These are phyloP conservation scores for Erebia palarica DNA, from an alignment of 2,888 invertebrate genomes.

Conservation along the genomic window DNA sequence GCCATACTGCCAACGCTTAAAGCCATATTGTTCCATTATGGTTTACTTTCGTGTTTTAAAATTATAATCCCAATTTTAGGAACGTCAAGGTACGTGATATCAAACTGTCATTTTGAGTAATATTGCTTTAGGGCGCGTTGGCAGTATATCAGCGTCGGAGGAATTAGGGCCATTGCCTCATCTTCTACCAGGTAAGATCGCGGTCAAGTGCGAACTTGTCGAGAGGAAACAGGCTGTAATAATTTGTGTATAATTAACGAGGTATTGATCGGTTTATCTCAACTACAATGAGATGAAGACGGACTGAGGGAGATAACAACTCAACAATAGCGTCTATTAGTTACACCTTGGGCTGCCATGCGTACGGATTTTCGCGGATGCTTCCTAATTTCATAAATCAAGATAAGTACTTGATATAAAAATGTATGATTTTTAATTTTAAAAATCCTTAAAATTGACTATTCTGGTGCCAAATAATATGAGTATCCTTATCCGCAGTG, in stretches of 20 bases:
- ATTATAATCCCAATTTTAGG: no score
- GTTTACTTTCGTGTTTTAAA: no score
- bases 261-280: conserved; percentile 39
- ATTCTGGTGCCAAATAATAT: no score
- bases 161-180: neutral
- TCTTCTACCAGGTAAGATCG: conserved; percentile 13
- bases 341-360: conserved; percentile 45
- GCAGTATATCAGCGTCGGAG: no score
- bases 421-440: no score
- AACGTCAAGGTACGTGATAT: no score
- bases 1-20: no score
- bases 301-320: conserved; percentile 53
- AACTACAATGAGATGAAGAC: conserved; percentile 51
- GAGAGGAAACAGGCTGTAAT: conserved; percentile 1
- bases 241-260: conserved; percentile 37
- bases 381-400: neutral
- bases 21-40: no score
- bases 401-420: neutral
- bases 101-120: no score
- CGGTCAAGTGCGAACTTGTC: conserved; percentile 14
- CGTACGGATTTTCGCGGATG: neutral
- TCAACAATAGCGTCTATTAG: conserved; percentile 57
- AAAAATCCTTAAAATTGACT: no score
- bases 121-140: no score
- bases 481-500: no score